Conservation (phyloP, 2,888 invertebrate genomes). For the Plemyria rubiginata region DNA sequence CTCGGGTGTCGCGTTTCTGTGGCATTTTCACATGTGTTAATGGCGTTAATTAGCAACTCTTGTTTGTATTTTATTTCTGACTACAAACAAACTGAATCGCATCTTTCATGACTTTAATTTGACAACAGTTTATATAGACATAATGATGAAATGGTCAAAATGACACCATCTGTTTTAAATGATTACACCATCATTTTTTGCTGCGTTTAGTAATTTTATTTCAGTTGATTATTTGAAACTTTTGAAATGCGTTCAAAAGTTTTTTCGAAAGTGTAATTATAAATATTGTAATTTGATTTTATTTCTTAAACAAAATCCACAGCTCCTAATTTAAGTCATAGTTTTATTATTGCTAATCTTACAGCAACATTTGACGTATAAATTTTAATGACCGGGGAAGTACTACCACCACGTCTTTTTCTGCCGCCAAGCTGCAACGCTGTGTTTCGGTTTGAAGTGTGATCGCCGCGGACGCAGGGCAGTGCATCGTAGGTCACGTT, state of each 20-base stretch:
- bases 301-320: too few relatives aligned
- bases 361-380: too few relatives aligned
- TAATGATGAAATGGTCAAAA: conserved; percentile 14
- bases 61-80: conserved; percentile 38
- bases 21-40: conserved; percentile 44
- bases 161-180: background rate
- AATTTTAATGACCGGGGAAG: too few relatives aligned
- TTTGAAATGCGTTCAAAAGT: background rate
- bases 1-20: conserved; percentile 53
- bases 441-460: too few relatives aligned
- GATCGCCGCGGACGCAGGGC: too few relatives aligned
- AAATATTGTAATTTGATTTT: too few relatives aligned
- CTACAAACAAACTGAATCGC: conserved; percentile 32
- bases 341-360: too few relatives aligned
- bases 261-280: too few relatives aligned
- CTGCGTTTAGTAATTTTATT: background rate
- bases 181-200: background rate
- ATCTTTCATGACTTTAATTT: conserved; percentile 32
- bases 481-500: too few relatives aligned
- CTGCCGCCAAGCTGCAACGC: too few relatives aligned
- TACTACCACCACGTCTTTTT: too few relatives aligned
- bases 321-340: too few relatives aligned
- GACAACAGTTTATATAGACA: conserved; percentile 17
- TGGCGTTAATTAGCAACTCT: conserved; percentile 53
- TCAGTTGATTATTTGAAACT: background rate